A percentile compares a stretch with the other conserved stretches of the same genome.
These are phyloP conservation scores for Cichlasoma orientale DNA, from an alignment of 2,797 vertebrate genomes.

Conservation along the genomic window DNA sequence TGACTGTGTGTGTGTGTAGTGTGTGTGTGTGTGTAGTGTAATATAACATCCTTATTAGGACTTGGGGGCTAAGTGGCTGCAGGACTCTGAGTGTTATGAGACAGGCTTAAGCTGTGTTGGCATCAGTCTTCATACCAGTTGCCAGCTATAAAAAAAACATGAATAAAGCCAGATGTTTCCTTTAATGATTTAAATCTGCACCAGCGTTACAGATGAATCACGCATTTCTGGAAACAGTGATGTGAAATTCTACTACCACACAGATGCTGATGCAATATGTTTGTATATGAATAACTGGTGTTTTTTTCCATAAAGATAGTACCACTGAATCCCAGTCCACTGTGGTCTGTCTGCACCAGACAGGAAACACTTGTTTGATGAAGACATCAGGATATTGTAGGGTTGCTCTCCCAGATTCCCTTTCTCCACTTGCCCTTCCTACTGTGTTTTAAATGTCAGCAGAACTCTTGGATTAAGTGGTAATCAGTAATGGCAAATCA, in stretches of 20 bases:
- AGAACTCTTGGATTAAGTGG: slow-evolving; percentile 12
- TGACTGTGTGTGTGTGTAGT: too few species aligned
- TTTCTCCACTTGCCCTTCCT: background rate
- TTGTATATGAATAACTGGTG: background rate
- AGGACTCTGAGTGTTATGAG: background rate
- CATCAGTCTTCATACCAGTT: background rate
- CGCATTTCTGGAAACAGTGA: background rate
- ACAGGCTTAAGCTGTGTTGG: background rate
- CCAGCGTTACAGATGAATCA: background rate
- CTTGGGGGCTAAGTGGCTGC: background rate
- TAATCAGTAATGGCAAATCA: slow-evolving; percentile 30
- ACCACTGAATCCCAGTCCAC: background rate
- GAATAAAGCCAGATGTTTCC: background rate
- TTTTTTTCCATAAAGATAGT: background rate
- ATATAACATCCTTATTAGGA: accelerated
- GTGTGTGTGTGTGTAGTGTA: background rate
- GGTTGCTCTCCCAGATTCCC: background rate
- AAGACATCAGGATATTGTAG: background rate
- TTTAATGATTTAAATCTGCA: background rate
- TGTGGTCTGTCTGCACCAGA: background rate
- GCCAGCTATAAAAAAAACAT: background rate
- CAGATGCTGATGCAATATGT: background rate
- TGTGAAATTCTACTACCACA: background rate
- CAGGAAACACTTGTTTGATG: background rate
- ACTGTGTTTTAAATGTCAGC: background rate